Conservation (phyloP, 2,113 vertebrate genomes). For the Riparia riparia region DNA sequence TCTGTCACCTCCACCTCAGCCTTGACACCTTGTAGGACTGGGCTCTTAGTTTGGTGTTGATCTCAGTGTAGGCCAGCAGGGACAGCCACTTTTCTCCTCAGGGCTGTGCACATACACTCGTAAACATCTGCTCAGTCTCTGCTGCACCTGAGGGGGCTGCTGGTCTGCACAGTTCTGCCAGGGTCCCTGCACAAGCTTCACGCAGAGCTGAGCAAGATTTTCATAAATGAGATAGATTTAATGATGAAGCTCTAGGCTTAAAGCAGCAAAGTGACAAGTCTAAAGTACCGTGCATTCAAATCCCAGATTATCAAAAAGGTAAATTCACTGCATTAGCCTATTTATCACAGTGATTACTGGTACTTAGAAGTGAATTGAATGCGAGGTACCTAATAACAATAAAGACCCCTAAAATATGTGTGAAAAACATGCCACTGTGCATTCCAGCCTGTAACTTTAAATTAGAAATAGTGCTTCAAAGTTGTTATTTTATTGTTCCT, state of each 20-base stretch:
- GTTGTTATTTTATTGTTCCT: background rate
- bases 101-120: background rate
- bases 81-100: background rate
- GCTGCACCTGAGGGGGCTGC: background rate
- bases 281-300: background rate
- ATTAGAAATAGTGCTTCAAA: background rate
- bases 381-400: background rate
- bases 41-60: background rate
- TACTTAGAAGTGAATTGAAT: background rate
- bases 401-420: background rate
- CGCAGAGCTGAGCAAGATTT: background rate
- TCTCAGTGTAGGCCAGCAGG: accelerated
- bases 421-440: background rate
- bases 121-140: background rate
- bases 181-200: background rate
- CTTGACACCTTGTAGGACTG: background rate
- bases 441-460: background rate
- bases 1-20: background rate
- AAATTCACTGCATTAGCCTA: background rate
- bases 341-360: background rate
- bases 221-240: background rate
- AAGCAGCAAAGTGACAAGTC: background rate
- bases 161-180: background rate
- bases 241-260: background rate
- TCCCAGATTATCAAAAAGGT: background rate